A percentile compares a stretch with the other conserved stretches of the same genome.
phyloP scores from a whole-genome alignment of 1,140 invertebrate genomes.

The Drosophila sproati region DNA sequence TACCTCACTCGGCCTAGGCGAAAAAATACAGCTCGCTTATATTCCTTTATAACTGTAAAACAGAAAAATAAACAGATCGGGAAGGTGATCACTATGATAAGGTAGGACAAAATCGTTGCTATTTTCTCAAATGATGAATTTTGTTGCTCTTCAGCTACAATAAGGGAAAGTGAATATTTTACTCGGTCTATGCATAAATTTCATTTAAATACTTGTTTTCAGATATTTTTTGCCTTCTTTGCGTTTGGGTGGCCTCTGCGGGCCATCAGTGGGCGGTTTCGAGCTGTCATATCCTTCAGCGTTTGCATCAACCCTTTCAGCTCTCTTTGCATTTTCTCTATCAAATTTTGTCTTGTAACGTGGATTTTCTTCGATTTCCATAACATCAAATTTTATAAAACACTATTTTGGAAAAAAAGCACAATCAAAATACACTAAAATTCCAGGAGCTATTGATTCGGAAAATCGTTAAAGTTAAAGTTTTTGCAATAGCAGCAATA shows the following conservation, averaged over 20 bases:
- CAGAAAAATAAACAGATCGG: slow-evolving; percentile 92
- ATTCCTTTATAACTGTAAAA: slow-evolving; percentile 87
- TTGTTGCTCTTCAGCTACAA: slow-evolving; percentile 40
- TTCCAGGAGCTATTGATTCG: background rate
- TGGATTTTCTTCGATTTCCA: background rate
- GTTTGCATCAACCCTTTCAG: background rate
- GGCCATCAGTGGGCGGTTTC: background rate
- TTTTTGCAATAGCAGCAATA: too few relatives aligned
- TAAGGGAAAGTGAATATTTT: background rate
- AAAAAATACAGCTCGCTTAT: slow-evolving; percentile 94
- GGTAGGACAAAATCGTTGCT: slow-evolving; percentile 90
- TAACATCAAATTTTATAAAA: background rate
- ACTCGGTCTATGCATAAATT: accelerated
- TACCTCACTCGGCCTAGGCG: slow-evolving; percentile 91
- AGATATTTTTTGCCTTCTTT: slow-evolving; percentile 33
- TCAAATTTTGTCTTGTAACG: background rate
- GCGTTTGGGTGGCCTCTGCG: background rate
- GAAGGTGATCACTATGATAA: slow-evolving; percentile 91
- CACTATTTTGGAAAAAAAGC: background rate
- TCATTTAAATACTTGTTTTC: slow-evolving; percentile 29
- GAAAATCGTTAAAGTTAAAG: background rate
- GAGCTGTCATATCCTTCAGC: background rate
- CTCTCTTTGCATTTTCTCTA: background rate
- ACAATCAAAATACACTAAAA: background rate
- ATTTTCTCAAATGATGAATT: slow-evolving; percentile 87